Evolutionary conservation across 2,113 vertebrate genomes (phyloP).

Genomic region (Colinus virginianus): DNA sequence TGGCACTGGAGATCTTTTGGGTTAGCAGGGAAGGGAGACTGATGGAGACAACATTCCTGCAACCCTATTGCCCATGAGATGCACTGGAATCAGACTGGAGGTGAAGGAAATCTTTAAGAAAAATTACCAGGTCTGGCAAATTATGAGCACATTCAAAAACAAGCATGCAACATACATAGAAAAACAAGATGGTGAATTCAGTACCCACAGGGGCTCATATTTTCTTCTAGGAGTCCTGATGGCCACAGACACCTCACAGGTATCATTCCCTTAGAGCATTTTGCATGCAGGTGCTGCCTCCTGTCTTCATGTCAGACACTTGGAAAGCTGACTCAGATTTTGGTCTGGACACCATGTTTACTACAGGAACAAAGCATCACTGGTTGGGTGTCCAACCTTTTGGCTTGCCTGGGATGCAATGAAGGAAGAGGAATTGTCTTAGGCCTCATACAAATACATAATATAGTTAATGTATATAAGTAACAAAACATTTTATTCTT

Average conservation of each 20-base stretch:
- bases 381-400: too few species aligned
- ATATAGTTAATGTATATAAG: too few species aligned
- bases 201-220: background rate
- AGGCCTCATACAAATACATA: too few species aligned
- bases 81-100: background rate
- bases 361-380: background rate
- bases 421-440: too few species aligned
- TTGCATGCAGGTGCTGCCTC: background rate
- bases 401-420: too few species aligned
- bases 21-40: background rate
- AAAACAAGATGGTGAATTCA: background rate
- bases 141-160: background rate
- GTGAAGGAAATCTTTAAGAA: background rate
- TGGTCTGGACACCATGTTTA: accelerated
- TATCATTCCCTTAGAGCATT: background rate
- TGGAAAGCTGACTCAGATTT: background rate
- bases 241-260: accelerated
- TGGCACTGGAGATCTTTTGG: background rate
- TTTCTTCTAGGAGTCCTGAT: background rate
- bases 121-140: background rate
- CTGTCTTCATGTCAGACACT: accelerated
- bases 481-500: too few species aligned
- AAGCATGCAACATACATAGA: background rate
- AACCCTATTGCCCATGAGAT: background rate
- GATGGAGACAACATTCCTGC: background rate